Evolutionary conservation across 1,140 invertebrate species (phyloP), one percentile per base, ranked within the genome.

Genomic region (Aphis gossypii): DNA sequence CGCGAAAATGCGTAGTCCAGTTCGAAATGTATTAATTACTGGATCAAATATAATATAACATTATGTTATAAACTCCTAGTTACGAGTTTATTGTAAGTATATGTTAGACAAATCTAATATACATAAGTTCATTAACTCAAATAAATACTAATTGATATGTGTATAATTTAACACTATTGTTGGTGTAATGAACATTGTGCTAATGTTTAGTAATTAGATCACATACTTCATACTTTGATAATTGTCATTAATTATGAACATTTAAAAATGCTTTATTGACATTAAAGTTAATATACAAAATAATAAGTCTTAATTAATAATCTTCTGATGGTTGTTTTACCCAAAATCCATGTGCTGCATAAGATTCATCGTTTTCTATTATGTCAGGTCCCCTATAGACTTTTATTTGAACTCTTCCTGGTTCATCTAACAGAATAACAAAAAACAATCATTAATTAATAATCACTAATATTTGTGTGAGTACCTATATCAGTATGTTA

Each of bases 331-430:
- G 97, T 94, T 97, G 97, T 94, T 97, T 97, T 35, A 97, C 96
- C 97, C 97, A 97, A 94, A 96, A 97, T 25, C 97, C 97, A 96
- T 97, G 97, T 0, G 96, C 96, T 41, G 97, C 96, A 94, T 95
- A 96, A 93, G 95, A 94, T 93, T 96, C 95, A 93, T 96, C 96
- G 2, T 96, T 96, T 93, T 96, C 96, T 94, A 96, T 95, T 93
- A 96, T 95, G 0, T 96, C 96, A 0, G 97, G 96, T 7, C 97
- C 97, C 93, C 97, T 95, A 95, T 97, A 97, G 4, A 97, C 97
- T 95, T 97, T 97, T 90, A 97, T 97, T 95, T 97, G 97, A 0
- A 97, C 97, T 41, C 96, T 95, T n/a, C 96, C 96, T 92, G 95
- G 94, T 44, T 95, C 94, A 48, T 94, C 94, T 95, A 56, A 48